Evolutionary conservation across 2,113 vertebrate genomes (phyloP).

Genomic region (Cottus gobio): DNA sequence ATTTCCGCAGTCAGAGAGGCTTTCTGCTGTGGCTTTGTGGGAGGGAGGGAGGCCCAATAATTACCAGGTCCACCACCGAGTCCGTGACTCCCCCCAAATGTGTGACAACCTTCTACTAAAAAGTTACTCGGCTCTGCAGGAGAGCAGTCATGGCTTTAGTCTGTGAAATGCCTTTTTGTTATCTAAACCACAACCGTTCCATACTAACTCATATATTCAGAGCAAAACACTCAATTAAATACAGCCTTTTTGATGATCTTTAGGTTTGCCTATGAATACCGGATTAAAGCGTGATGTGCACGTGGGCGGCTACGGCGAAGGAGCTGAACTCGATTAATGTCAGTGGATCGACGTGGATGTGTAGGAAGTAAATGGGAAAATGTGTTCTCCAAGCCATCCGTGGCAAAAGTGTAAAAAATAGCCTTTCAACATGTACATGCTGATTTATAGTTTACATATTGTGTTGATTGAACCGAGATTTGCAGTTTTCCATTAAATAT

Average conservation of each 20-base stretch:
- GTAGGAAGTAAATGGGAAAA: constrained; percentile 12
- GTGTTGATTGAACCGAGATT: neutral
- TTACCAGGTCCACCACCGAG: constrained; percentile 3
- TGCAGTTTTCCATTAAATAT: neutral
- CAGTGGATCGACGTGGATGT: neutral
- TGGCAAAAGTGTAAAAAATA: constrained; percentile 14
- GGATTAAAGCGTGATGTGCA: neutral
- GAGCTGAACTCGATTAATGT: constrained; percentile 27
- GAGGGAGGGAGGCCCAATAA: neutral
- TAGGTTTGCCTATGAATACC: neutral
- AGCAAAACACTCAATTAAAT: neutral
- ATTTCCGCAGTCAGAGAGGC: neutral
- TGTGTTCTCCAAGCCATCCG: constrained; percentile 1
- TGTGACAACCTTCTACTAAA: neutral
- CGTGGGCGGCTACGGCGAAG: constrained; percentile 22
- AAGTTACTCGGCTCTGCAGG: neutral
- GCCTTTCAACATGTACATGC: constrained; percentile 2
- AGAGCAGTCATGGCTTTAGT: neutral
- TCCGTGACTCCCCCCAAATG: neutral
- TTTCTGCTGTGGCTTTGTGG: neutral
- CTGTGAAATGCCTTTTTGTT: neutral
- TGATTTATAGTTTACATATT: too few species aligned
- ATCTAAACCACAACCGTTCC: neutral
- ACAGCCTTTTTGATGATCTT: neutral
- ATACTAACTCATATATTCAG: neutral